Evolutionary conservation across 2,113 vertebrate genomes (phyloP).

Genomic region (Rhinolophus ferrumequinum): DNA sequence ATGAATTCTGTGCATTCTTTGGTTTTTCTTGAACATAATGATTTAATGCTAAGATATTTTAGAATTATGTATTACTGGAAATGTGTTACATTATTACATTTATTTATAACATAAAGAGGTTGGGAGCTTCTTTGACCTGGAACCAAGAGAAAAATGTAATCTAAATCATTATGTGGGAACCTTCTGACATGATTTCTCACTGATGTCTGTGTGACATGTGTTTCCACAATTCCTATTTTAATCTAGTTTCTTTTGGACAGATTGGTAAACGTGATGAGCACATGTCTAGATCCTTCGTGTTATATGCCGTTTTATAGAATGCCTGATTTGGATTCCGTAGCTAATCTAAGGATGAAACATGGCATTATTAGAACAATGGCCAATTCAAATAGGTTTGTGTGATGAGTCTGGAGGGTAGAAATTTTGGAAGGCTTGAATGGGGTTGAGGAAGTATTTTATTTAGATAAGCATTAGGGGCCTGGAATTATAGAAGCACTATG

Average conservation of each 20-base stretch:
- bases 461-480: neutral
- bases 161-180: neutral
- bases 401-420: neutral
- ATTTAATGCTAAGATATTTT: neutral
- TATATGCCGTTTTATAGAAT: neutral
- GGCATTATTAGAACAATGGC: neutral
- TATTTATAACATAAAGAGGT: neutral
- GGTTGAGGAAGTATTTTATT: neutral
- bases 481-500: neutral
- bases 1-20: neutral
- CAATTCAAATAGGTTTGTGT: neutral
- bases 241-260: neutral
- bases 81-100: neutral
- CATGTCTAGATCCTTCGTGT: neutral
- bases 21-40: neutral
- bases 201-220: neutral
- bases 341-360: neutral
- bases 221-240: neutral
- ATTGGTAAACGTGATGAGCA: neutral
- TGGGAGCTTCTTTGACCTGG: neutral
- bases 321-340: neutral
- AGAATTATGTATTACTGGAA: neutral
- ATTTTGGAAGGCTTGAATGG: neutral
- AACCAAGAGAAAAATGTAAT: conserved; percentile 15
- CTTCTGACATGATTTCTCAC: neutral